Conservation (phyloP, 2,888 invertebrate genomes). For the Pristionchus mayeri region DNA sequence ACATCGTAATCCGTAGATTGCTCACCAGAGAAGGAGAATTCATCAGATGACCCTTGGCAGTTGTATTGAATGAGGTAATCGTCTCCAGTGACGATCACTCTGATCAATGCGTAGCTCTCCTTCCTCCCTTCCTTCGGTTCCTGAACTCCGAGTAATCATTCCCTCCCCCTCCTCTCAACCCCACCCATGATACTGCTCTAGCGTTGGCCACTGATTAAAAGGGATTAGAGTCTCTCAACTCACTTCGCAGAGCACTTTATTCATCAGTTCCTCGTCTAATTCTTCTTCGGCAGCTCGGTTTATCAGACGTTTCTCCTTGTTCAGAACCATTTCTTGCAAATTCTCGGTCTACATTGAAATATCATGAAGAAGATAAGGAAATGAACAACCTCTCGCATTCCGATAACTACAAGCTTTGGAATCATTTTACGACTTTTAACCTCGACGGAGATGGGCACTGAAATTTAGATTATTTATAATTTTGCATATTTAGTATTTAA, state of each 20-base stretch:
- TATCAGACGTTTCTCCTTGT: background rate
- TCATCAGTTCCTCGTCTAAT: background rate
- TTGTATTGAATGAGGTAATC: constrained; percentile 6
- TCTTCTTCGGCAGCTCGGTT: background rate
- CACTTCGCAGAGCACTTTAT: background rate
- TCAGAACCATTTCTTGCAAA: background rate
- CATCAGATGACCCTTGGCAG: background rate
- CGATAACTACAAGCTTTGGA: background rate
- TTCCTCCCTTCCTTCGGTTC: background rate
- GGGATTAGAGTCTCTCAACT: too few species aligned
- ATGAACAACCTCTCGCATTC: background rate
- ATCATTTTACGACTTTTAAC: background rate
- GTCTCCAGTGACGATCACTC: background rate
- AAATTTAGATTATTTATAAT: background rate
- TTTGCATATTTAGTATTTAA: background rate
- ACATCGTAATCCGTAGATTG: background rate
- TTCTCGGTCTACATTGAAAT: background rate
- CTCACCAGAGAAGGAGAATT: background rate
- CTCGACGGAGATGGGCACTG: background rate
- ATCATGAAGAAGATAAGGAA: background rate
- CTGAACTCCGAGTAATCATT: background rate
- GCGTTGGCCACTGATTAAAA: too few species aligned
- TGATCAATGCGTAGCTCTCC: background rate
- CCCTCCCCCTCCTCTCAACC: too few species aligned
- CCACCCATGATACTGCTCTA: too few species aligned